Base-by-base conservation (phyloP, 2,797 vertebrate species). In the Pyrocephalus nanus region DNA sequence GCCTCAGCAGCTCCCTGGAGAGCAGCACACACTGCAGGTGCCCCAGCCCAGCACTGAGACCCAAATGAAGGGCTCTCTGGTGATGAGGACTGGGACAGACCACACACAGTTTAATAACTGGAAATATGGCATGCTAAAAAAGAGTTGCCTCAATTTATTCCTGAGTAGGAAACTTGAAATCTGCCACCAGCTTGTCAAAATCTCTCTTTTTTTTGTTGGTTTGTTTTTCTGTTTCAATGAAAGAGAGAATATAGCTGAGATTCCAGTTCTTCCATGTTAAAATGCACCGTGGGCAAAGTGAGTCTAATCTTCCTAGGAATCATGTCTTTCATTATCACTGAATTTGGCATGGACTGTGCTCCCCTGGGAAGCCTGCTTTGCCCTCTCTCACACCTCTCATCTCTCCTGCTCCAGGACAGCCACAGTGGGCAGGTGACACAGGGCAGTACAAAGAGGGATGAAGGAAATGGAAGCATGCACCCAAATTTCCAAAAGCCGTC, bases 151-250 rank as follows among this genome's bases (percentile, higher is more conserved):
- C 19, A 3, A 64, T 79, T 82, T 84, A 86, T 82, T 90, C 69
- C 69, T 15, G 15, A 69, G 47, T 6, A 67, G 47, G 45, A 92
- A 90, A 94, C 42, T 65, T 70, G 73, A 91, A 82, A 93, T 89
- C 74, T 94, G 90, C 57, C 60, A 72, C 64, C 11, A 6, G 22
- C 64, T 86, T 79, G 74, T 61, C 76, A 91, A 54, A 80, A 70
- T 40, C 2, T 57, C 32, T 50, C 36, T 38, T 38, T 38, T 13
- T 22, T 53, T 32, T 45, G 30, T 15, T 58, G 32, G 61, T 71
- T 27, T 65, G 34, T 61, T 22, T 47, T 67, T 8, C 18, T 65
- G 65, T 45, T 61, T 15, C 3, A 4, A 60, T 43, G 14, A 26
- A 20, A 60, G 3, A 15, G 4, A 75, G 18, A 62, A 67, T 79